phyloP scores from a whole-genome alignment of 2,113 vertebrate species.

The Octodon degus region DNA sequence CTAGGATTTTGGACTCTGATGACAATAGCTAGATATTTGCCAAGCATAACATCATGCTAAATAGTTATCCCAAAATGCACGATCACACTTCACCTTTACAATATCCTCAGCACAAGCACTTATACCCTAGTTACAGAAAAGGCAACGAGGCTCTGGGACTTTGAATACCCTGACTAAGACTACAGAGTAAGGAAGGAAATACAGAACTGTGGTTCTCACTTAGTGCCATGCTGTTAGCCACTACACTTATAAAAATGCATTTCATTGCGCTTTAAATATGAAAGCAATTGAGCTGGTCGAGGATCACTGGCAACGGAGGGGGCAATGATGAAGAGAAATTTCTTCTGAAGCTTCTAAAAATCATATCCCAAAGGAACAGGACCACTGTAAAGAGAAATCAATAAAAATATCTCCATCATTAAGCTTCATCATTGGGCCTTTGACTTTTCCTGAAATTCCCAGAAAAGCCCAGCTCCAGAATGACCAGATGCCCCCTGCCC shows the following conservation, averaged over 20 bases:
- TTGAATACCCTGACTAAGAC: background rate
- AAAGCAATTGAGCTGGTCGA: background rate
- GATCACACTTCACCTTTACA: background rate
- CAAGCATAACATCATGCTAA: constrained; percentile 22
- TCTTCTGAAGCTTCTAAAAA: constrained; percentile 18
- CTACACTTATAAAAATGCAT: background rate
- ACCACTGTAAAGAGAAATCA: constrained; percentile 8
- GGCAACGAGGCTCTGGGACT: background rate
- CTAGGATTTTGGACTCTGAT: background rate
- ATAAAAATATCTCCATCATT: background rate
- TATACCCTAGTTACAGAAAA: background rate
- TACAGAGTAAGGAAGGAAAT: background rate
- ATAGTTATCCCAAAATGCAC: constrained; percentile 6
- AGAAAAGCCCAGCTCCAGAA: background rate
- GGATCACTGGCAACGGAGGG: background rate
- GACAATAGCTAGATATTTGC: background rate
- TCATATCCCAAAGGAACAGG: background rate
- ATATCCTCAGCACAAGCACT: background rate
- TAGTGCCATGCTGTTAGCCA: background rate
- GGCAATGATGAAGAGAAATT: constrained; percentile 14
- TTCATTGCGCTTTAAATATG: background rate
- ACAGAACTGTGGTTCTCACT: background rate
- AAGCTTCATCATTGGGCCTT: background rate
- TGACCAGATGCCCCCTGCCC: background rate
- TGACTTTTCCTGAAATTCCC: background rate